phyloP scores from a whole-genome alignment of 2,797 vertebrate genomes.

The Lycodopsis pacificus region DNA sequence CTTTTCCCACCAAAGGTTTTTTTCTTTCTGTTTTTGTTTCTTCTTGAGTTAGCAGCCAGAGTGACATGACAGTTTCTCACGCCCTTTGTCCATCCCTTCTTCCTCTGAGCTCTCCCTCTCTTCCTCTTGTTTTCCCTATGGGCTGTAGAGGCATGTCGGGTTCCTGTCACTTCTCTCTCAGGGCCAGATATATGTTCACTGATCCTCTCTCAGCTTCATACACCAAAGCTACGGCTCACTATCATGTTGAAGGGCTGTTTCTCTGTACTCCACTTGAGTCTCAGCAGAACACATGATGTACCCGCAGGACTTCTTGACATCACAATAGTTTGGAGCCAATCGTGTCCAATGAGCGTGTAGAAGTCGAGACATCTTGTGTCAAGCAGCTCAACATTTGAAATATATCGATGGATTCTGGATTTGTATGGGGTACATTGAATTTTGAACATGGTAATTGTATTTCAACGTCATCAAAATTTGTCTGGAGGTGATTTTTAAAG shows the following conservation, averaged over 20 bases:
- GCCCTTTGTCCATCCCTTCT: conserved; percentile 63
- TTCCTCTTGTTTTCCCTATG: conserved; percentile 50
- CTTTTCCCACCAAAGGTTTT: conserved; percentile 42
- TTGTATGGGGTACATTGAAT: background rate
- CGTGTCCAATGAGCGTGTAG: background rate
- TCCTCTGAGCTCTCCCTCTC: conserved; percentile 55
- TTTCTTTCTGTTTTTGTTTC: conserved; percentile 5
- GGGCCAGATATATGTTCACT: background rate
- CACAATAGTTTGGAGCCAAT: background rate
- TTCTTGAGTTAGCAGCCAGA: conserved; percentile 9
- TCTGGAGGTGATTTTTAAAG: background rate
- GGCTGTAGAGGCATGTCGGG: conserved; percentile 26
- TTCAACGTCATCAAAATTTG: background rate
- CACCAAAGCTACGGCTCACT: background rate
- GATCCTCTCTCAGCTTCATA: background rate
- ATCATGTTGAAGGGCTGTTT: background rate
- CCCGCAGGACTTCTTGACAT: background rate
- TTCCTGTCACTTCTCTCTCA: conserved; percentile 51
- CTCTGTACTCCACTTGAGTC: background rate
- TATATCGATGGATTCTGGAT: background rate
- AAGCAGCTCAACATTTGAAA: background rate
- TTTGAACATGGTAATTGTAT: background rate
- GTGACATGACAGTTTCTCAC: conserved; percentile 80
- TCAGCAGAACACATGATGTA: background rate
- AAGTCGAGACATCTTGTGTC: background rate